Percentiles rank a stretch among this genome's conserved stretches.
phyloP scores from a whole-genome alignment of 1,140 invertebrate species.

The Pectinophora gossypiella region DNA sequence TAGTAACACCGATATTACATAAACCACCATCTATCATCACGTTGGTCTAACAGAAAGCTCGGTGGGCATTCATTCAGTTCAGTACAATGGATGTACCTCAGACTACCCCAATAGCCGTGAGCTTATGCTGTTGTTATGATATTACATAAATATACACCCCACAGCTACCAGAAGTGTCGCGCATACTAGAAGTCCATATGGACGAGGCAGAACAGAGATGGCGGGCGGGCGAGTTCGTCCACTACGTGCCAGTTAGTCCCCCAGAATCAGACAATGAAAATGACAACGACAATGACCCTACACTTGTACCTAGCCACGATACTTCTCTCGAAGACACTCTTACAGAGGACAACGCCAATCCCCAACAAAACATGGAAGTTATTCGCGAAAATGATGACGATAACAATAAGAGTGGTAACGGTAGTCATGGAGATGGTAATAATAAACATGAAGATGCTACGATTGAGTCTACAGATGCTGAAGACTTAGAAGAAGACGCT shows the following conservation, averaged over 20 bases:
- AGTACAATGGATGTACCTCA: too few species aligned
- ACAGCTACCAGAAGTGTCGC: slow-evolving; percentile 35
- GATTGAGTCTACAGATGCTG: neutral
- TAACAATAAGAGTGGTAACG: neutral
- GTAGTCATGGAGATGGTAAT: neutral
- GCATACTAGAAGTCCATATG: slow-evolving; percentile 47
- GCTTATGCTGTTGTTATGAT: too few species aligned
- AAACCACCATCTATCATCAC: too few species aligned
- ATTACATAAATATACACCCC: too few species aligned
- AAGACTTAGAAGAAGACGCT: neutral
- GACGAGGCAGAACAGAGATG: slow-evolving; percentile 37
- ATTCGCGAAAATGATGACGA: neutral
- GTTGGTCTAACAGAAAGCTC: too few species aligned
- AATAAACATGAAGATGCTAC: neutral
- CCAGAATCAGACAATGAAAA: slow-evolving; percentile 27
- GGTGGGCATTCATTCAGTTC: too few species aligned
- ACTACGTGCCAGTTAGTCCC: slow-evolving; percentile 28
- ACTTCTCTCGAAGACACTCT: slow-evolving; percentile 49
- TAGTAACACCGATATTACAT: too few species aligned
- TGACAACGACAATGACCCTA: slow-evolving; percentile 37
- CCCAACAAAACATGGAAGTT: slow-evolving; percentile 7
- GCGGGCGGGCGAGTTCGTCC: slow-evolving; percentile 27
- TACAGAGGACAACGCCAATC: slow-evolving; percentile 28
- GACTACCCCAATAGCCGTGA: too few species aligned
- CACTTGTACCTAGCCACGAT: slow-evolving; percentile 37